phyloP scores from a whole-genome alignment of 2,797 vertebrate species.

The Anguilla pacifica region DNA sequence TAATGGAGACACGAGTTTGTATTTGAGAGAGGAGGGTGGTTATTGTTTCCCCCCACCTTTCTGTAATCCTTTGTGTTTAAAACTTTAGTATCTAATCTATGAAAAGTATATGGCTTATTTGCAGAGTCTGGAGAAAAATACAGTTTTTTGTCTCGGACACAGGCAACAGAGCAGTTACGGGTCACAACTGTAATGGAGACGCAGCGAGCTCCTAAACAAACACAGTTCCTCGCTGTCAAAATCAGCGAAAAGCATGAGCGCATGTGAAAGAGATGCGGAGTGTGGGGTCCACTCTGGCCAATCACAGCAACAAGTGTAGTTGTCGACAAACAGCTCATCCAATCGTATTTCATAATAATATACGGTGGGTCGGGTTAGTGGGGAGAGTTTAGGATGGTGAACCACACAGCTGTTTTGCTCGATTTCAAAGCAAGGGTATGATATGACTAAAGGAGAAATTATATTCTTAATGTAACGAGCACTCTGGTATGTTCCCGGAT shows the following conservation, averaged over 20 bases:
- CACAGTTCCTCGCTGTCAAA: conserved; percentile 24
- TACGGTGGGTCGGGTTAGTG: conserved; percentile 43
- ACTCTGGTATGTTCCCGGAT: conserved; percentile 23
- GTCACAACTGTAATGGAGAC: conserved; percentile 7
- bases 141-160: neutral
- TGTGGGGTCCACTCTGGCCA: conserved; percentile 52
- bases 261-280: conserved; percentile 56
- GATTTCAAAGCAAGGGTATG: conserved; percentile 49
- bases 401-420: conserved; percentile 65
- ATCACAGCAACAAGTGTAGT: conserved; percentile 44
- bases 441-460: conserved; percentile 17
- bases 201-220: conserved; percentile 4
- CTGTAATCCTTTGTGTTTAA: neutral
- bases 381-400: conserved; percentile 58
- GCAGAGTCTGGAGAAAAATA: conserved; percentile 36
- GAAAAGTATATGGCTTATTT: conserved; percentile 42
- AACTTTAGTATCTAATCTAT: neutral
- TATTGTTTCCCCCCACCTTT: neutral
- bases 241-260: conserved; percentile 52
- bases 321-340: conserved; percentile 49
- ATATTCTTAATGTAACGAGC: conserved; percentile 19
- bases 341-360: conserved; percentile 48
- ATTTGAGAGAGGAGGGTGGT: neutral
- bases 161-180: neutral
- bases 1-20: neutral